These are phyloP conservation scores for Agraylea sexmaculata DNA, from an alignment of 1,140 invertebrate species.

Conservation along the genomic window DNA sequence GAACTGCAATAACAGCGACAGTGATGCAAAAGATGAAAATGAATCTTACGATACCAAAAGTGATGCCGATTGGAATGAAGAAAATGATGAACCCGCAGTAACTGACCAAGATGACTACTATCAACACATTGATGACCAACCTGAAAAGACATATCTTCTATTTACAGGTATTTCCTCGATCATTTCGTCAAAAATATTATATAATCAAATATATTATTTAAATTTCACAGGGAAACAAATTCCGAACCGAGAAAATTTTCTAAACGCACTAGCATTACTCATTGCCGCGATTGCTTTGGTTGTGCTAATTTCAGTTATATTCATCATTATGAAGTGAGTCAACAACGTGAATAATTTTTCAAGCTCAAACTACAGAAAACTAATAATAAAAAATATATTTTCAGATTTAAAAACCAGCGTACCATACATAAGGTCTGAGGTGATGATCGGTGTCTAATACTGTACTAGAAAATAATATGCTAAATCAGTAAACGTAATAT, in stretches of 20 bases:
- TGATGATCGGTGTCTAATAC: neutral
- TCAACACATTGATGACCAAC: slow-evolving; percentile 17
- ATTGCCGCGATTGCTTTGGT: too few species aligned
- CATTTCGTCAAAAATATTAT: neutral
- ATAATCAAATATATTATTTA: slow-evolving; percentile 13
- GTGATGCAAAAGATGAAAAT: too few species aligned
- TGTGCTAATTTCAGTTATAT: slow-evolving; percentile 2
- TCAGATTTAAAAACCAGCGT: slow-evolving; percentile 16
- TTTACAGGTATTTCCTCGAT: slow-evolving; percentile 15
- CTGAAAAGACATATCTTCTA: slow-evolving; percentile 20
- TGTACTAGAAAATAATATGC: too few species aligned
- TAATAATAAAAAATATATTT: too few species aligned
- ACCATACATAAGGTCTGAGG: slow-evolving; percentile 20
- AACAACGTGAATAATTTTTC: neutral
- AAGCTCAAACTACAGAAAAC: too few species aligned
- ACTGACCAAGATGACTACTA: slow-evolving; percentile 19
- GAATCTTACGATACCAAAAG: too few species aligned
- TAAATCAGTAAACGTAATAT: too few species aligned
- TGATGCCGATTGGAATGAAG: too few species aligned
- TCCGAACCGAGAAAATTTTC: slow-evolving; percentile 3
- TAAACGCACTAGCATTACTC: too few species aligned
- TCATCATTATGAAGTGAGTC: slow-evolving; percentile 7
- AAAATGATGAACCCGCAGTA: slow-evolving; percentile 1
- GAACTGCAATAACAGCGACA: slow-evolving; percentile 17
- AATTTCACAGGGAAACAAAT: slow-evolving; percentile 6